Evolutionary conservation across 1,140 invertebrate species (phyloP).

Genomic region (roundworm (Caenorhabditis elegans)): DNA sequence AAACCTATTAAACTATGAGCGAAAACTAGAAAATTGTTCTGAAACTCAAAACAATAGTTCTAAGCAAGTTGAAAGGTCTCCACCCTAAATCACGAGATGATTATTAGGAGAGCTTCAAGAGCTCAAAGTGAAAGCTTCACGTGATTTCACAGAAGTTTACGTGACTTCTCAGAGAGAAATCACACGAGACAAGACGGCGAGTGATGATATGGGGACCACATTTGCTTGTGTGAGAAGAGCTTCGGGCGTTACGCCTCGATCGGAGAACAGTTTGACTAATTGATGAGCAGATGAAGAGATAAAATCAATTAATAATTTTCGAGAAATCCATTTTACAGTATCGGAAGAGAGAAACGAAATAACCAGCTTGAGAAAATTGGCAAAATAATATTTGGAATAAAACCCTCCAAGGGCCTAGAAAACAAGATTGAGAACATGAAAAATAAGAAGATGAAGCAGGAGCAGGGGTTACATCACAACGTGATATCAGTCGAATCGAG

Average conservation of each 20-base stretch:
- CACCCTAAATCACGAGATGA: background rate
- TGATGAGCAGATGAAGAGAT: background rate
- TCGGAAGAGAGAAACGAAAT: no score
- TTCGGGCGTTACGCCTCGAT: background rate
- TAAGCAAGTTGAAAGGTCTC: no score
- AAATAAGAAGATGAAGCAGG: no score
- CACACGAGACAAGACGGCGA: background rate
- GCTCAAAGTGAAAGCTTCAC: background rate
- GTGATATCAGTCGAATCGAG: background rate
- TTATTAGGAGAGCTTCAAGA: background rate
- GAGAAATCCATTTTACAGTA: no score
- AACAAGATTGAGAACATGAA: background rate
- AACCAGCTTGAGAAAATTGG: no score
- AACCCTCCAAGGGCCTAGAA: background rate
- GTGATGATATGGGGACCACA: background rate
- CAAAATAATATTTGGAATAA: no score
- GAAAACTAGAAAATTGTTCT: no score
- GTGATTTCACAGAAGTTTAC: slow-evolving; percentile 12
- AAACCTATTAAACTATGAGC: no score
- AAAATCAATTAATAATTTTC: background rate
- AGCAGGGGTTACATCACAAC: no score
- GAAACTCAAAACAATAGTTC: no score
- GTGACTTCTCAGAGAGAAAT: slow-evolving; percentile 14
- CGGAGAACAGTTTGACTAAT: slow-evolving; percentile 3
- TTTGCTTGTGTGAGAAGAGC: background rate